Base-by-base conservation (phyloP, 2,888 invertebrate genomes). In the Julus scandinavius region DNA sequence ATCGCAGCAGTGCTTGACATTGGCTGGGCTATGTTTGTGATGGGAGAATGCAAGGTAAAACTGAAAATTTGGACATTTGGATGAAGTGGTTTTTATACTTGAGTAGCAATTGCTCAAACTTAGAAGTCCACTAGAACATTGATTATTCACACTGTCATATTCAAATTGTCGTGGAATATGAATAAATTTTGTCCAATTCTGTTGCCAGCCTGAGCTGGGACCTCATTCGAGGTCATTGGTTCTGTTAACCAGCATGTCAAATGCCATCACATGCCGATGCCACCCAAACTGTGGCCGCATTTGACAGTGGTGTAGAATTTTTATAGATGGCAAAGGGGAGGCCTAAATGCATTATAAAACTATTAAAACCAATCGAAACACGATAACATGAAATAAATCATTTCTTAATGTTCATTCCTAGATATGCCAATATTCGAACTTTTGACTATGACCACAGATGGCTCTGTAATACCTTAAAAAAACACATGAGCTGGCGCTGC, bases 371-470 rank as follows among this genome's bases (percentile, higher is more conserved):
- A 54, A 17, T 11, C 7, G 0, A 72, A 72, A 72, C 29, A 72
- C 9, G 72, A 72, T 72, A 20, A 20, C 29, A 72, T 11, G 58
- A 58, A 29, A 54, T 54, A 54, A 17, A 54, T 15, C 15, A 54
- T 5, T 15, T 54, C 13, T 5, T 54, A 54, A 17, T 54, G 17
- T 15, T 11, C 54, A 54, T 15, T 50, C 50, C 13, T 50, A 50
- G 50, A 50, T 50, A 50, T 13, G 5, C 50, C 50, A 13, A 13
- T 7, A 50, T 9, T 50, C 7, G 50, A 13, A 13, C 50, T 20
- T 63, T 63, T 63, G 72, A 20, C 72, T 9, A 20, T 72, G 72
- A 7, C 72, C 72, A 72, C 72, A 29, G 72, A 72, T 72, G 72
- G 72, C 20, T 7, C 72, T 72, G 11, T 1, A 72, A 20, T 3